A percentile compares a stretch with the other conserved stretches of the same genome.
Evolutionary conservation across 2,797 vertebrate genomes (phyloP).

Genomic region (Loriculus beryllinus): DNA sequence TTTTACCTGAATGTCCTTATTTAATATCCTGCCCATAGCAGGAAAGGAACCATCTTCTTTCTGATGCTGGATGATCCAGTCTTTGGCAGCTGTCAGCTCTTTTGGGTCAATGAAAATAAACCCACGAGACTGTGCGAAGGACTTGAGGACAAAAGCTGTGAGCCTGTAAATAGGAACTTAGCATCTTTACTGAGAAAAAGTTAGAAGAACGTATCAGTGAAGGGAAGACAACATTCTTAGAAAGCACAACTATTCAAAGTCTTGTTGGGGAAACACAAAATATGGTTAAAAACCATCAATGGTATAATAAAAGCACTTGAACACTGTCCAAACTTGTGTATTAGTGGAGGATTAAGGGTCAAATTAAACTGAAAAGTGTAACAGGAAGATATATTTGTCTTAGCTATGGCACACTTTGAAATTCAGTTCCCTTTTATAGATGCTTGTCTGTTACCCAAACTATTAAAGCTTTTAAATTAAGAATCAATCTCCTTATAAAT

Average conservation of each 20-base stretch:
- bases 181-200: conserved; percentile 50
- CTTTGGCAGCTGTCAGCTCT: conserved; percentile 86
- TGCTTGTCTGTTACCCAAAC: background rate
- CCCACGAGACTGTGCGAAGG: conserved; percentile 90
- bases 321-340: background rate
- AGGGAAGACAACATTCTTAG: background rate
- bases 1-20: conserved; percentile 92
- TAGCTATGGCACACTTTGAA: background rate
- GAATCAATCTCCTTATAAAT: background rate
- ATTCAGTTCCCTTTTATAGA: background rate
- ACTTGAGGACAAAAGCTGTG: conserved; percentile 93
- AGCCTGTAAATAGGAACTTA: conserved; percentile 78
- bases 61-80: conserved; percentile 91
- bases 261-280: background rate
- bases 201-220: background rate
- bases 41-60: conserved; percentile 89
- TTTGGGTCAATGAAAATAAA: conserved; percentile 92
- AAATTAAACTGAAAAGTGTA: background rate
- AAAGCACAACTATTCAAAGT: background rate
- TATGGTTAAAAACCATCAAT: background rate
- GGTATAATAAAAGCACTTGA: background rate
- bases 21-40: conserved; percentile 90
- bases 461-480: background rate
- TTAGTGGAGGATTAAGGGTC: background rate
- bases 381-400: background rate